Percentiles rank a stretch among this genome's conserved stretches.
phyloP scores from a whole-genome alignment of 2,113 vertebrate species.

The Tetrax tetrax region DNA sequence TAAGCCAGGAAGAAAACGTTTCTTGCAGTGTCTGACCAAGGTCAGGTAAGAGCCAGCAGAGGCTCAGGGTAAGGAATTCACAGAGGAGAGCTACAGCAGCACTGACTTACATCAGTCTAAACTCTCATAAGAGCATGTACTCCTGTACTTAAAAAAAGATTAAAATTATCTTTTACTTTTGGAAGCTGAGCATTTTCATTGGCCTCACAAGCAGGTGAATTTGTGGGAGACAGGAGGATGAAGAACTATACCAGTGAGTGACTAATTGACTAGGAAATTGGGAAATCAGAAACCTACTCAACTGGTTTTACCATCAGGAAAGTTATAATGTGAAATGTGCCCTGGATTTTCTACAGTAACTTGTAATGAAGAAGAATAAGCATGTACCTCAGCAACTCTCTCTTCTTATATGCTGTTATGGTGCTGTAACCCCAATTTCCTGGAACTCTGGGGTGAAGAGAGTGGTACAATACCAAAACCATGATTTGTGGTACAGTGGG shows the following conservation, averaged over 20 bases:
- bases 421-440: not conserved
- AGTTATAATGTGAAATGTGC: not conserved
- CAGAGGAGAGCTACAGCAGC: not conserved
- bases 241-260: not conserved
- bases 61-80: not conserved
- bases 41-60: not conserved
- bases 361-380: not conserved
- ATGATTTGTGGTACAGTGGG: rapidly evolving
- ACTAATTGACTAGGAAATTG: not conserved
- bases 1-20: not conserved
- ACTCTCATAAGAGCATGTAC: not conserved
- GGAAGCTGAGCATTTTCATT: not conserved
- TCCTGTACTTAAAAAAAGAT: not conserved
- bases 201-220: not conserved
- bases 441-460: not conserved
- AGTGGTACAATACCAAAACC: not conserved
- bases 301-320: not conserved
- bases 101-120: not conserved
- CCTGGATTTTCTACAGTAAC: not conserved
- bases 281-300: not conserved
- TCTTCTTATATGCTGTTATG: not conserved
- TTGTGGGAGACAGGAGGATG: not conserved
- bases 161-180: not conserved
- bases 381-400: not conserved
- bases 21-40: not conserved